phyloP scores from a whole-genome alignment of 2,797 vertebrate species.

The Sebastes elongatus region DNA sequence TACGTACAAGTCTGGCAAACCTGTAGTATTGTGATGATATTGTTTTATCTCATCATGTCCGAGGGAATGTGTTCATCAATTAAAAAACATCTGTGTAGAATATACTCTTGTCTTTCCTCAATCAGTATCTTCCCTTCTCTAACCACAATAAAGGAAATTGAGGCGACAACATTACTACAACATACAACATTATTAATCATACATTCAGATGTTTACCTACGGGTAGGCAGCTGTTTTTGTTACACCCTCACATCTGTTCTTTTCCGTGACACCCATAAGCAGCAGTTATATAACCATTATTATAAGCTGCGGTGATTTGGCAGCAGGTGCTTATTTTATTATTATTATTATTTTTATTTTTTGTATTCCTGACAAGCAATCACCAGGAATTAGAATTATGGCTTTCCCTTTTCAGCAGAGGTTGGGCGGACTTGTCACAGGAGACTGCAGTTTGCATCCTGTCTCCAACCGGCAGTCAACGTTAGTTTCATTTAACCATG shows the following conservation, averaged over 20 bases:
- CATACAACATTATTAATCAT: too few species aligned
- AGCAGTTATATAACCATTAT: background rate
- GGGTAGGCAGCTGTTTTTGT: background rate
- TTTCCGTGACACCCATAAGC: background rate
- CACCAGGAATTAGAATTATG: background rate
- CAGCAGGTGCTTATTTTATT: background rate
- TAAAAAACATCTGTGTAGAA: too few species aligned
- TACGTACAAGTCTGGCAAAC: too few species aligned
- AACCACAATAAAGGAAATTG: too few species aligned
- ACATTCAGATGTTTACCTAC: fast-evolving
- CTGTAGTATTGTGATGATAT: too few species aligned
- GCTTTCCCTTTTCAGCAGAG: background rate
- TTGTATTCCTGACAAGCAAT: background rate
- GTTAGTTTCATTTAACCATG: background rate
- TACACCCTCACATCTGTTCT: background rate
- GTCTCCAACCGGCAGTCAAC: background rate
- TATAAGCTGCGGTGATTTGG: background rate
- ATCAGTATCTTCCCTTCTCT: too few species aligned
- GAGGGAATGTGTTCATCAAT: too few species aligned
- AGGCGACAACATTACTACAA: fast-evolving
- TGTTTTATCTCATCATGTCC: too few species aligned
- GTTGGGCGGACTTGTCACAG: background rate
- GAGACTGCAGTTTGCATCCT: background rate
- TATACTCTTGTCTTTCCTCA: too few species aligned
- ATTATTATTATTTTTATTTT: background rate